Base-by-base conservation (phyloP, 2,113 vertebrate genomes). In the Cygnus buccinator region DNA sequence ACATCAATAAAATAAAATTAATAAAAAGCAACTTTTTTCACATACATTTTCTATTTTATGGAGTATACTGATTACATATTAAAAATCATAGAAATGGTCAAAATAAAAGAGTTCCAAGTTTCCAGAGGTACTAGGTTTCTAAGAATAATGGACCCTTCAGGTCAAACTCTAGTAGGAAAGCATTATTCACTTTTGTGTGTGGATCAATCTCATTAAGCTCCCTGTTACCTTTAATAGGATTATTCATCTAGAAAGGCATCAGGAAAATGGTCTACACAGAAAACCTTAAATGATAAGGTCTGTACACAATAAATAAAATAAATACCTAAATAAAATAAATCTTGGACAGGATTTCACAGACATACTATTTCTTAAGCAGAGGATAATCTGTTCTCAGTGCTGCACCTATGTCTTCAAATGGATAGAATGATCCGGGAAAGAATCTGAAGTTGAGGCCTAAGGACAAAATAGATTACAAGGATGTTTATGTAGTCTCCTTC, bases 81-180 rank as follows among this genome's bases (percentile, higher is more conserved):
- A 48, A 81, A 57, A 67, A 71, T 37, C 5, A 0, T 23, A 61
- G 17, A 39, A 25, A 9, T n/a, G 35, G 28, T 29, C 35, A 80
- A 78, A 63, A n/a, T 72, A 66, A 65, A 87, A 78, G 65, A 55
- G 7, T 71, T 94, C 59, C 9, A 66, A 72, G 44, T 68, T 94
- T 87, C 33, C 63, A 89, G 85, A 4, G 7, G 85, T 54, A 79
- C 14, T 97, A 97, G 74, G 61, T 97, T 94, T 96, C 35, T 50
- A 25, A 94, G 89, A 97, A 58, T 97, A 97, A 98, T 97, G 77
- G 97, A 97, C 82, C 97, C 97, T 72, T 96, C n/a, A 89, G 94
- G 98, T 97, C 94, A 95, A 89, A 96, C 61, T 68, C 61, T 35
- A 5, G 19, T 46, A 54, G 95, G 96, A 76, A 82, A 65, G 59